phyloP scores from a whole-genome alignment of 2,888 invertebrate species.

The Drosophila buzzatii region DNA sequence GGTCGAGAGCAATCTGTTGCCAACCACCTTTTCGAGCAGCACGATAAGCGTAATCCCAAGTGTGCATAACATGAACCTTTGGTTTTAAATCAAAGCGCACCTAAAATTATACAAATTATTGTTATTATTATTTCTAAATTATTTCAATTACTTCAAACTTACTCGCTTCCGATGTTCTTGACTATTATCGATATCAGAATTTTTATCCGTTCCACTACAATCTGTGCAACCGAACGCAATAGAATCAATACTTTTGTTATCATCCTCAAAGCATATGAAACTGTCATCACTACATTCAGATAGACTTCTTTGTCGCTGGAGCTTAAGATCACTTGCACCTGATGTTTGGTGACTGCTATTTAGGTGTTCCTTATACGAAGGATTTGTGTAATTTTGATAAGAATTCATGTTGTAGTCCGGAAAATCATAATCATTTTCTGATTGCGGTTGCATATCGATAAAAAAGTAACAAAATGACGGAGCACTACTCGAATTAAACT shows the following conservation, averaged over 20 bases:
- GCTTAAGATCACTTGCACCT: conserved; percentile 3
- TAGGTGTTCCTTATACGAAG: conserved; percentile 18
- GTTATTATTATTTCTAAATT: neutral
- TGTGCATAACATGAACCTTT: conserved; percentile 87
- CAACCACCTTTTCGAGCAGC: conserved; percentile 88
- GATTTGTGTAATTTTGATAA: conserved; percentile 47
- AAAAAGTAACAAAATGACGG: conserved; percentile 66
- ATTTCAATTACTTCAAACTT: neutral
- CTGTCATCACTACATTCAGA: conserved; percentile 71
- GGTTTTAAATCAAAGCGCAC: conserved; percentile 87
- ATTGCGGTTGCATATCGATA: conserved; percentile 57
- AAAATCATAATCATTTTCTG: conserved; percentile 31
- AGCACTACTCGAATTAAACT: conserved; percentile 32
- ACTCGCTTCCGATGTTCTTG: conserved; percentile 37
- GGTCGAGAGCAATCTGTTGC: conserved; percentile 87
- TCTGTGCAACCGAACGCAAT: conserved; percentile 13
- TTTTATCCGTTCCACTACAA: conserved; percentile 24
- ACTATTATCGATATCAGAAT: conserved; percentile 31
- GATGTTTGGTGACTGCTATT: neutral
- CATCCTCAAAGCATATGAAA: conserved; percentile 70
- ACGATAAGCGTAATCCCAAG: conserved; percentile 88
- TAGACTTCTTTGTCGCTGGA: conserved; percentile 62
- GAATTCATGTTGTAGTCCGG: conserved; percentile 34
- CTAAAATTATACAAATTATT: conserved; percentile 80
- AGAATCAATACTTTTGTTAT: conserved; percentile 42